Evolutionary conservation across 2,797 vertebrate genomes (phyloP).

Genomic region (Gymnodraco acuticeps): DNA sequence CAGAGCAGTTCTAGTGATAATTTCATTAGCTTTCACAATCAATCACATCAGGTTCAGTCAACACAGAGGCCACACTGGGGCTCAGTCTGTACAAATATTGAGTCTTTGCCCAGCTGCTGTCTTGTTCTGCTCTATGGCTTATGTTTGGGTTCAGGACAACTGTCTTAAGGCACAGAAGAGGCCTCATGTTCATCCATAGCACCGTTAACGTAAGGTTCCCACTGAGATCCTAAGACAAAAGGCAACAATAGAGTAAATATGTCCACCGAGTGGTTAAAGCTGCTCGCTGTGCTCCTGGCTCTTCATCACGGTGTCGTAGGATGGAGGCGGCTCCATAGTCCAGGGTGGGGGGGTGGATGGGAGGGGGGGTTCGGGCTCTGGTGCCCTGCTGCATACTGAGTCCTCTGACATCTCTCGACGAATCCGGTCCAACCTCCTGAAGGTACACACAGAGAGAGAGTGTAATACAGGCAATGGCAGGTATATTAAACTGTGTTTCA

Average conservation of each 20-base stretch:
- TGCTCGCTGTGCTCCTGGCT: constrained; percentile 71
- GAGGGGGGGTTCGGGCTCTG: constrained; percentile 65
- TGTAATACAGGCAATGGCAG: background rate
- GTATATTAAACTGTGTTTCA: background rate
- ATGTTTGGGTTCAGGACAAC: constrained; percentile 14
- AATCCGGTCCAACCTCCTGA: constrained; percentile 86
- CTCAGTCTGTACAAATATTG: constrained; percentile 6
- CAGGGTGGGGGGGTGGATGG: constrained; percentile 81
- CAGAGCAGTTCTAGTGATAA: constrained; percentile 31
- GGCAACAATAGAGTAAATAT: constrained; percentile 37
- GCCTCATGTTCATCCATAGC: constrained; percentile 15
- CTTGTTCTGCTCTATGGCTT: constrained; percentile 5
- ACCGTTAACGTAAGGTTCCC: constrained; percentile 9
- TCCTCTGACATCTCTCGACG: constrained; percentile 83
- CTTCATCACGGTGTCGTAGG: constrained; percentile 88
- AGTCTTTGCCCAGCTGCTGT: constrained; percentile 32
- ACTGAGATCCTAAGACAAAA: constrained; percentile 13
- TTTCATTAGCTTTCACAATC: constrained; percentile 29
- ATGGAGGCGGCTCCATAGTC: constrained; percentile 84
- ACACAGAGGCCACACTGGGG: constrained; percentile 11
- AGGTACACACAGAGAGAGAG: background rate
- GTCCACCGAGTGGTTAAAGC: constrained; percentile 46
- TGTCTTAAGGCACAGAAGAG: constrained; percentile 47
- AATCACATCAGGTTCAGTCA: constrained; percentile 20
- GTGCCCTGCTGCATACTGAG: constrained; percentile 47